Conservation (phyloP, 2,113 vertebrate genomes). For the Mandrillus leucophaeus region DNA sequence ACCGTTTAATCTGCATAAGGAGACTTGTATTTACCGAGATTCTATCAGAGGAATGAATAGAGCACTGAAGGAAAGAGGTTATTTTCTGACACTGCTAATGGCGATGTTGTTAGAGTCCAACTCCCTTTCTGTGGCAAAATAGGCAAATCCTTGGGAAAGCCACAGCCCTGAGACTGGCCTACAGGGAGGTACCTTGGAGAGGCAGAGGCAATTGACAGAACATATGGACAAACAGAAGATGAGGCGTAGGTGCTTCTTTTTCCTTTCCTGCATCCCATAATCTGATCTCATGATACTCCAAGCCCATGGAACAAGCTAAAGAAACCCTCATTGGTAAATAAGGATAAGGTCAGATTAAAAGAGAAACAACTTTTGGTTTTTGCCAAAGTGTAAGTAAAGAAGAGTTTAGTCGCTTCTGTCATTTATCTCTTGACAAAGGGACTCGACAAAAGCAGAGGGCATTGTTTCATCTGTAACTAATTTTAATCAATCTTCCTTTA, state of each 20-base stretch:
- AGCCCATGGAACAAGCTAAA: background rate
- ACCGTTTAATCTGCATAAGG: slow-evolving; percentile 71
- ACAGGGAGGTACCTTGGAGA: background rate
- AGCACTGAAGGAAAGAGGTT: background rate
- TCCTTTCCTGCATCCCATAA: background rate
- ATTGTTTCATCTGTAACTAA: background rate
- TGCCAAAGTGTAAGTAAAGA: slow-evolving; percentile 45
- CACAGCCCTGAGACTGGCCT: background rate
- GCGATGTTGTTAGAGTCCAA: background rate
- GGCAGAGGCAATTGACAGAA: accelerated
- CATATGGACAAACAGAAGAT: background rate
- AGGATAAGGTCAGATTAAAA: slow-evolving; percentile 43
- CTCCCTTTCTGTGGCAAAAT: background rate
- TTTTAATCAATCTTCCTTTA: background rate
- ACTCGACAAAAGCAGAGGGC: background rate
- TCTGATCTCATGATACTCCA: background rate
- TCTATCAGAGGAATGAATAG: background rate
- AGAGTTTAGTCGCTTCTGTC: slow-evolving; percentile 44
- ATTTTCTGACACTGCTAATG: background rate
- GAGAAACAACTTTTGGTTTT: slow-evolving; percentile 25
- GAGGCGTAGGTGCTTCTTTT: accelerated
- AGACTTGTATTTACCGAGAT: slow-evolving; percentile 67
- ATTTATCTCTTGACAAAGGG: background rate
- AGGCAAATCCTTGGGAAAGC: background rate
- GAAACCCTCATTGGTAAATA: background rate